Evolutionary conservation across 2,888 invertebrate genomes (phyloP).

Genomic region (Labia minor): DNA sequence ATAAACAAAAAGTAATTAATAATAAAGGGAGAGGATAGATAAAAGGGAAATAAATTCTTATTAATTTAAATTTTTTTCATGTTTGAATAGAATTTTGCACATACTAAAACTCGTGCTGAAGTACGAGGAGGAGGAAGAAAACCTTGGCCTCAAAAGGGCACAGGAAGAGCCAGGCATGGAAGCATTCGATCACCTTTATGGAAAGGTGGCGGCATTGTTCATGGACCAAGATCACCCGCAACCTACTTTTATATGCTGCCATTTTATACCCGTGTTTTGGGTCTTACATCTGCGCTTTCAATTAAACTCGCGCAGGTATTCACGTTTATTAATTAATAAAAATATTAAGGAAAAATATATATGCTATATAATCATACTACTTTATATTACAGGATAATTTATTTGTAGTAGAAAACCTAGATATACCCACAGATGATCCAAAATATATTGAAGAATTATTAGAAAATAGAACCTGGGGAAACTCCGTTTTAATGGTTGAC

Average conservation of each 20-base stretch:
- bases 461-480: conserved; percentile 85
- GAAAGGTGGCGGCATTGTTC: conserved; percentile 68
- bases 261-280: conserved; percentile 60
- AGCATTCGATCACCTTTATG: conserved; percentile 84
- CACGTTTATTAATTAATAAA: too few species aligned
- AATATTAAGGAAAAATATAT: too few species aligned
- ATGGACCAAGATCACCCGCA: conserved; percentile 85
- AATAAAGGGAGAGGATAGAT: too few species aligned
- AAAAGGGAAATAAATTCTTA: too few species aligned
- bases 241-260: conserved; percentile 91
- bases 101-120: conserved; percentile 71
- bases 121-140: conserved; percentile 81
- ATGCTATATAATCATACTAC: too few species aligned
- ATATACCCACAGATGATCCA: conserved; percentile 72
- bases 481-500: conserved; percentile 87
- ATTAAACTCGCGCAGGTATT: conserved; percentile 71
- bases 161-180: conserved; percentile 82
- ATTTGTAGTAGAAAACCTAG: conserved; percentile 75
- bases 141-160: conserved; percentile 95
- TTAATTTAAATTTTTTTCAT: conserved; percentile 19
- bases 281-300: conserved; percentile 73
- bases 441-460: conserved; percentile 68
- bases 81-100: conserved; percentile 53
- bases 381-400: conserved; percentile 70
- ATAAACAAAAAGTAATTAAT: too few species aligned